Evolutionary conservation across 2,797 vertebrate species (phyloP).

Genomic region (Betta splendens): DNA sequence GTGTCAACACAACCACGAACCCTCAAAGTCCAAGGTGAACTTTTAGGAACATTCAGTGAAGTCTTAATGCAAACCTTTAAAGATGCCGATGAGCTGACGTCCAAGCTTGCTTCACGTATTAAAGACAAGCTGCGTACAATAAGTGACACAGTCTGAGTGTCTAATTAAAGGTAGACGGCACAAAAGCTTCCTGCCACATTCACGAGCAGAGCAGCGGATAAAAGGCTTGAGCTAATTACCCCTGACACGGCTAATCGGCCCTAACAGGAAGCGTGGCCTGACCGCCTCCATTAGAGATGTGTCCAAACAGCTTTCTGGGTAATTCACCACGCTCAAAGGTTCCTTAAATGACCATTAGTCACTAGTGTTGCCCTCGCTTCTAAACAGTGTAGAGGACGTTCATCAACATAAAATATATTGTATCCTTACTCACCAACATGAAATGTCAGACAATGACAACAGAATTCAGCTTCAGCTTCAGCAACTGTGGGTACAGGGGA

Average conservation of each 20-base stretch:
- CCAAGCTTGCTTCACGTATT: conserved; percentile 1
- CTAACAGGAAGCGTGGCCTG: conserved; percentile 12
- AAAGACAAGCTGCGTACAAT: conserved; percentile 17
- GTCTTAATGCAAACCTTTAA: too few relatives aligned
- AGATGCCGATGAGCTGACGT: conserved; percentile 14
- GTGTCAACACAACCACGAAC: conserved; percentile 36
- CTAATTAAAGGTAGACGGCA: conserved; percentile 51
- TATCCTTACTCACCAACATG: too few relatives aligned
- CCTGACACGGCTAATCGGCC: conserved; percentile 28
- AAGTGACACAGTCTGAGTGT: conserved; percentile 24
- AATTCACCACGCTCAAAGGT: conserved; percentile 43
- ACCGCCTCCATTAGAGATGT: conserved; percentile 43
- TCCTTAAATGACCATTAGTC: conserved; percentile 23
- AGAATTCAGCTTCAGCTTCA: too few relatives aligned
- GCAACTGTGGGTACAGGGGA: too few relatives aligned
- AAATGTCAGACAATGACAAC: too few relatives aligned
- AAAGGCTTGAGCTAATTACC: conserved; percentile 56
- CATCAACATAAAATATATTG: conserved; percentile 18
- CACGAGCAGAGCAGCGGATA: conserved; percentile 44
- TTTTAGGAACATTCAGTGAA: conserved; percentile 23
- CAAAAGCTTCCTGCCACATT: conserved; percentile 31
- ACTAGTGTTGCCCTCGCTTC: neutral
- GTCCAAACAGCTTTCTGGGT: conserved; percentile 50
- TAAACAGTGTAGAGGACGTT: conserved; percentile 11
- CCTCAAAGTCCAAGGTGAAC: conserved; percentile 11